Evolutionary conservation across 2,888 invertebrate species (phyloP), one percentile per base, ranked within the genome.

Genomic region (Oxycera nigricornis): DNA sequence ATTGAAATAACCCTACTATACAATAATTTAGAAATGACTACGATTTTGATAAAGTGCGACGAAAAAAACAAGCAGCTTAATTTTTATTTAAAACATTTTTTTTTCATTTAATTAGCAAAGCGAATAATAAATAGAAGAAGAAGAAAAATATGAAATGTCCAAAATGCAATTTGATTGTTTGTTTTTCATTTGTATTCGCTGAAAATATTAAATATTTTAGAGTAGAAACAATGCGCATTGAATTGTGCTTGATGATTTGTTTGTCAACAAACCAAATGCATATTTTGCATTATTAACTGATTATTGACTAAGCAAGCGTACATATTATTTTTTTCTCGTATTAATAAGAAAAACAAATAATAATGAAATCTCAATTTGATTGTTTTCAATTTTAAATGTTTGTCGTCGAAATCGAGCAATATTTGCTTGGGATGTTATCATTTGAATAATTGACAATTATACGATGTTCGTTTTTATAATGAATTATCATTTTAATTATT

Each of bases 401-500:
- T 70, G 22, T 52, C 35, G 28, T 52, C 55, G 22, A 70, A n/a
- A 55, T 55, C 22, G 30, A 70, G 70, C 70, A 70, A 70, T 70
- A 70, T 70, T 70, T 70, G 52, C 70, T 68, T 41, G 22, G 31
- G 3, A 52, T 70, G 20, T 65, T 65, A 41, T 65, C 41, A 70
- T 70, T 70, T 50, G 46, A n/a, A 68, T 67, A 39, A n/a, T n/a
- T n/a, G n/a, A n/a, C n/a, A n/a, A n/a, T n/a, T n/a, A n/a, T n/a
- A n/a, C n/a, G n/a, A n/a, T n/a, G n/a, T 46, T 6, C 14, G 17
- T 55, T 70, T 7, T 52, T 70, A 31, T 68, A 7, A 4, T 30
- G 11, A 46, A 55, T 52, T 70, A 35, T 55, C 30, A 50, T 68
- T 68, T 68, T 68, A 28, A 9, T 2, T 68, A 68, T 68, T 68